These are phyloP conservation scores for Chamaedrilus cognettii DNA, from an alignment of 2,888 invertebrate genomes.

Conservation along the genomic window DNA sequence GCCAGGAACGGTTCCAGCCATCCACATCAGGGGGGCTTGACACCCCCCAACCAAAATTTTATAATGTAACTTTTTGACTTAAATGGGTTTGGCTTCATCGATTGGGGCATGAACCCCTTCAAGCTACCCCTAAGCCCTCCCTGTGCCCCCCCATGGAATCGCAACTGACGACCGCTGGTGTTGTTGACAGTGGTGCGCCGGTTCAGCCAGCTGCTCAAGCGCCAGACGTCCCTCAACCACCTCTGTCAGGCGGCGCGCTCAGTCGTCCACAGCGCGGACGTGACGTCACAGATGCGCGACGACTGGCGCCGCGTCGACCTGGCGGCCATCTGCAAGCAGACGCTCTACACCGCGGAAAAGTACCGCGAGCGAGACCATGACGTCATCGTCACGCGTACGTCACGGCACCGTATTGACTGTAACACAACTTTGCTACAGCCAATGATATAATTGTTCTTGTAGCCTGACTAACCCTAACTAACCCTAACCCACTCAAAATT, in stretches of 20 bases:
- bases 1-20: too few relatives aligned
- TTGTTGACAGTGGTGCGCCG: conserved; percentile 60
- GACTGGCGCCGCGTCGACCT: conserved; percentile 61
- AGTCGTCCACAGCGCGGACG: conserved; percentile 59
- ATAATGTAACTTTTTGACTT: too few relatives aligned
- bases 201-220: conserved; percentile 59
- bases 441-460: neutral
- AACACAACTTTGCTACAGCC: too few relatives aligned
- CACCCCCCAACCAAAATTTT: too few relatives aligned
- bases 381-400: conserved; percentile 53
- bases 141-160: too few relatives aligned
- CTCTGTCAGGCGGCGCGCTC: conserved; percentile 61
- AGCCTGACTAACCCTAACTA: neutral
- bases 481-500: too few relatives aligned
- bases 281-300: conserved; percentile 60
- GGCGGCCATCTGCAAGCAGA: conserved; percentile 59
- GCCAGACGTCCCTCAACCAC: conserved; percentile 62
- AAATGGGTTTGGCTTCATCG: too few relatives aligned
- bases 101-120: too few relatives aligned
- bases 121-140: too few relatives aligned
- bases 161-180: too few relatives aligned
- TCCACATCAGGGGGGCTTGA: too few relatives aligned
- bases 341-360: conserved; percentile 57
- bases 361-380: conserved; percentile 51
- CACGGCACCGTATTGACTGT: too few relatives aligned